A percentile compares a stretch with the other conserved stretches of the same genome.
Evolutionary conservation across 2,113 vertebrate species (phyloP).

Genomic region (Podarcis cretensis): DNA sequence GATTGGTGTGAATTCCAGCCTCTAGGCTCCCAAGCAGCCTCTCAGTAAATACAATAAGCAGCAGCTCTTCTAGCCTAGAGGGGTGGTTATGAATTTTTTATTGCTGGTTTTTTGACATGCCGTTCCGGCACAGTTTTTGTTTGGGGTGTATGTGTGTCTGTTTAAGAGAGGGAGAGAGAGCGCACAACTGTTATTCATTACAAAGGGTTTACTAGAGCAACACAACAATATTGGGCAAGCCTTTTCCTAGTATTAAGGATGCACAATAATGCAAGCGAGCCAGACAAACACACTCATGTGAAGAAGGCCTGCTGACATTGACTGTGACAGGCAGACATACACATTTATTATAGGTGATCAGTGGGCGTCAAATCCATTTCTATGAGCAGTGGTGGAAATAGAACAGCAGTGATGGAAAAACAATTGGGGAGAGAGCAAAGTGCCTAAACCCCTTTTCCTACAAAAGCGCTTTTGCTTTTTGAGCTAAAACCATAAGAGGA

Average conservation of each 20-base stretch:
- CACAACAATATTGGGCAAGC: constrained; percentile 14
- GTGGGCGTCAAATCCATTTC: not conserved
- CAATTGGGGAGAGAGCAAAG: not conserved
- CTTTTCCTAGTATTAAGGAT: not conserved
- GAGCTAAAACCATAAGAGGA: not conserved
- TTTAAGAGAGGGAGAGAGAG: not conserved
- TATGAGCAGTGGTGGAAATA: not conserved
- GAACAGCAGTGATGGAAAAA: not conserved
- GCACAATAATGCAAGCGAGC: rapidly evolving
- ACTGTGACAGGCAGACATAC: constrained; percentile 39
- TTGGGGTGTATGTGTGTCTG: too few species aligned
- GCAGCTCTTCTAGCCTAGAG: constrained; percentile 38
- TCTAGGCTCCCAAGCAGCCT: constrained; percentile 47
- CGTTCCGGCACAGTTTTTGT: constrained; percentile 17
- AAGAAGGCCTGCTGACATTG: not conserved
- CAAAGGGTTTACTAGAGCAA: constrained; percentile 11
- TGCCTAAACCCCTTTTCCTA: not conserved
- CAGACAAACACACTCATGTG: constrained; percentile 4
- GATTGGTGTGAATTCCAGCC: constrained; percentile 63
- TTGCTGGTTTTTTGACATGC: constrained; percentile 45
- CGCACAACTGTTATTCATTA: constrained; percentile 38
- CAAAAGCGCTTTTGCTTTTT: not conserved
- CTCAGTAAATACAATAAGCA: constrained; percentile 68
- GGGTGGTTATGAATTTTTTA: constrained; percentile 58
- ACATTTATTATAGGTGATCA: not conserved